These are phyloP conservation scores for Aeoliscus strigatus DNA, from an alignment of 2,797 vertebrate genomes.

Conservation along the genomic window DNA sequence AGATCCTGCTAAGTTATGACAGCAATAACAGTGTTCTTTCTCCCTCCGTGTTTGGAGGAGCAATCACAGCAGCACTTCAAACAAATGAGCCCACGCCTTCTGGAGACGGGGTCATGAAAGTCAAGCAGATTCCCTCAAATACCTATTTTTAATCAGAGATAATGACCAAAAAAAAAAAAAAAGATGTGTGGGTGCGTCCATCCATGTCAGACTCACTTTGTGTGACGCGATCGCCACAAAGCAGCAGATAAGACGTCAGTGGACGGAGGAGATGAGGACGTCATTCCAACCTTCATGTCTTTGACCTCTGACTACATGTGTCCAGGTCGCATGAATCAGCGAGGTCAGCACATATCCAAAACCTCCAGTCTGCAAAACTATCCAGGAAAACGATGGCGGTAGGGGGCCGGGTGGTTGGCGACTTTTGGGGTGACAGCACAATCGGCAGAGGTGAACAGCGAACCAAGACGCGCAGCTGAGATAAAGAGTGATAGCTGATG, in stretches of 20 bases:
- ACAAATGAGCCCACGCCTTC: conserved; percentile 40
- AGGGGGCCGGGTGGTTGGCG: too few relatives aligned
- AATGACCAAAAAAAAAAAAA: conserved; percentile 4
- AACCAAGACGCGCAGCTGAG: conserved; percentile 52
- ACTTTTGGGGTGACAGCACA: too few relatives aligned
- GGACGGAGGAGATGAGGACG: too few relatives aligned
- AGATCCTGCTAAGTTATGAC: conserved; percentile 27
- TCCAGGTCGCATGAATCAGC: too few relatives aligned
- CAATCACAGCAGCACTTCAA: conserved; percentile 54
- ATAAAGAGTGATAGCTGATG: conserved; percentile 69
- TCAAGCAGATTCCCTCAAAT: conserved; percentile 31
- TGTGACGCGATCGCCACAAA: too few relatives aligned
- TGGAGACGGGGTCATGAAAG: conserved; percentile 33
- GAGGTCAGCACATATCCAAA: too few relatives aligned
- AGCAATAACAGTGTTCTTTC: conserved; percentile 38
- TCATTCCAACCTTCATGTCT: too few relatives aligned
- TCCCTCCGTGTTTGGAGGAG: conserved; percentile 34
- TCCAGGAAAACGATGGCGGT: too few relatives aligned
- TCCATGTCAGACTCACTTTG: conserved; percentile 74
- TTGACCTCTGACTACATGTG: too few relatives aligned
- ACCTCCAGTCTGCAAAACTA: too few relatives aligned
- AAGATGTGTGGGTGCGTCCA: conserved; percentile 10
- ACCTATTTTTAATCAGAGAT: conserved; percentile 14
- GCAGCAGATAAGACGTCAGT: too few relatives aligned
- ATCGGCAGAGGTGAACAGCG: conserved; percentile 60